Conservation (phyloP, 2,888 invertebrate species). For the Hypena proboscidalis region DNA sequence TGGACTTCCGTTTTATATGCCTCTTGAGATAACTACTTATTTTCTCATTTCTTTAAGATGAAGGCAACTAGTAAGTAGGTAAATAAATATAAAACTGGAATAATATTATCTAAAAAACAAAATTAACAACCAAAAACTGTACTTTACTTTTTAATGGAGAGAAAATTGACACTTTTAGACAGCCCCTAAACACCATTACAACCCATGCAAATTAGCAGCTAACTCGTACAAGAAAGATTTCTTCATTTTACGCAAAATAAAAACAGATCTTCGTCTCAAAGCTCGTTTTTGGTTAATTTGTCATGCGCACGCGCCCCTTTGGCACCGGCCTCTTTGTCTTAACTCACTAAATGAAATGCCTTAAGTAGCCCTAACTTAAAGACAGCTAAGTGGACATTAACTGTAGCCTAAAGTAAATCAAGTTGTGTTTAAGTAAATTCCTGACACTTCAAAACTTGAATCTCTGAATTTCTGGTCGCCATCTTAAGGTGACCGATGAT, state of each 20-base stretch:
- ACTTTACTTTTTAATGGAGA: too few relatives aligned
- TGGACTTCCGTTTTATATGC: conserved; percentile 53
- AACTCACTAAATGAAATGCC: conserved; percentile 52
- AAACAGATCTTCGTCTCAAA: background rate
- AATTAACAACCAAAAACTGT: too few relatives aligned
- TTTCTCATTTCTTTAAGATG: conserved; percentile 7
- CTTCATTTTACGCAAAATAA: background rate
- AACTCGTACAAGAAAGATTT: background rate
- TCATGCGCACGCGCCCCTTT: conserved; percentile 24
- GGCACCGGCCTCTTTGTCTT: conserved; percentile 52
- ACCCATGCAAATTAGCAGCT: too few relatives aligned
- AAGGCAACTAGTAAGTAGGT: too few relatives aligned
- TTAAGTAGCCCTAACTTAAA: conserved; percentile 40
- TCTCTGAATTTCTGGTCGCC: conserved; percentile 33
- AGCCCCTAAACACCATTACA: too few relatives aligned
- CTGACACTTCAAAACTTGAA: conserved; percentile 31
- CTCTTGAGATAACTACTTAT: conserved; percentile 34
- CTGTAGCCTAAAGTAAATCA: conserved; percentile 32
- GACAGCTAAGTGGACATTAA: conserved; percentile 41
- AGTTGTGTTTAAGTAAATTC: conserved; percentile 31
- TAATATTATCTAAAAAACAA: too few relatives aligned
- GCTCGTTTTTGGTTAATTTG: conserved; percentile 16
- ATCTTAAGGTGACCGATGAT: conserved; percentile 1
- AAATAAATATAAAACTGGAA: too few relatives aligned
- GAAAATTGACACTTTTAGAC: too few relatives aligned